Conservation (phyloP, 1,140 invertebrate species). For the Lysiphlebus fabarum region DNA sequence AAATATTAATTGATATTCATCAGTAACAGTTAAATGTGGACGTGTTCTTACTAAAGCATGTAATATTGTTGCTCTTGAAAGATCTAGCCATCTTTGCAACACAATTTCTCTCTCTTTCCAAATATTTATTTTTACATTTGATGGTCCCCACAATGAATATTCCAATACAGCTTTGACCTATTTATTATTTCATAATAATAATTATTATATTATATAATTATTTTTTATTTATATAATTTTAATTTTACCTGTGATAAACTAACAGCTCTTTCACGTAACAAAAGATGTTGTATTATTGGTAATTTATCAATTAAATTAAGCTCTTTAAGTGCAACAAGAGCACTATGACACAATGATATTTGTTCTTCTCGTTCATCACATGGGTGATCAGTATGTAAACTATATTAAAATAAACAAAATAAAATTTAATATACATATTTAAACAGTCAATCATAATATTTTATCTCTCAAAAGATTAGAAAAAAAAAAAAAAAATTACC, state of each 20-base stretch:
- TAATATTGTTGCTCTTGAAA: constrained; percentile 76
- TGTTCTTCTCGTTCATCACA: constrained; percentile 58
- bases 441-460: too few species aligned
- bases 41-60: constrained; percentile 73
- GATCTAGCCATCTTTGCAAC: constrained; percentile 76
- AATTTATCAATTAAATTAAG: constrained; percentile 64
- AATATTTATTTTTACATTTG: constrained; percentile 66
- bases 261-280: constrained; percentile 68
- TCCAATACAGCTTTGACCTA: constrained; percentile 74
- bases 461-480: not conserved
- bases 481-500: constrained; percentile 50
- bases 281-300: constrained; percentile 65
- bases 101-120: constrained; percentile 68
- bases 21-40: constrained; percentile 70
- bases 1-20: constrained; percentile 78
- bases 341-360: constrained; percentile 76
- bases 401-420: constrained; percentile 33
- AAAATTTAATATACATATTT: not conserved
- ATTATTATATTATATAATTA: constrained; percentile 8
- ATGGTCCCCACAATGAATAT: constrained; percentile 81
- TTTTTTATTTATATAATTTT: constrained; percentile 1
- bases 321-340: constrained; percentile 66
- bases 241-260: constrained; percentile 62
- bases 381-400: constrained; percentile 59
- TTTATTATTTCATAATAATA: constrained; percentile 3